Evolutionary conservation across 2,797 vertebrate species (phyloP).

Genomic region (Tokudaia muenninki): DNA sequence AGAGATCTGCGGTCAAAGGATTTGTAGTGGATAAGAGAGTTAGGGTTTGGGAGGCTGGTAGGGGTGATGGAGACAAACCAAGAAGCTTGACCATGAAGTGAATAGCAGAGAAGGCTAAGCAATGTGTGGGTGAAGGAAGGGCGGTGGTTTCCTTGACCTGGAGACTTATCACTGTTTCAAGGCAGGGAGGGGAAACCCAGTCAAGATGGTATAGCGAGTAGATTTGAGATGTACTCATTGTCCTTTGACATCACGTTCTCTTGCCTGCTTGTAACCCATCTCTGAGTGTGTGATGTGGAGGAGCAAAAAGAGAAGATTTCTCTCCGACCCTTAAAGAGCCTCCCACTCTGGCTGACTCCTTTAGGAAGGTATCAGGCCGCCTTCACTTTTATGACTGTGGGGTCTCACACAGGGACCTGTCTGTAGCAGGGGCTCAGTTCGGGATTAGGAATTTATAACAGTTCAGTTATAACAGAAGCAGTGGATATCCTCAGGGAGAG

Average conservation of each 20-base stretch:
- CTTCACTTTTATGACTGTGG: not conserved
- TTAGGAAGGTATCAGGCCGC: not conserved
- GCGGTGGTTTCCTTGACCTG: not conserved
- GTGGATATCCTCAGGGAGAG: not conserved
- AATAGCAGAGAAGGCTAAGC: not conserved
- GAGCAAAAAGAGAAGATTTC: rapidly evolving
- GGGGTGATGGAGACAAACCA: not conserved
- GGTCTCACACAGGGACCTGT: not conserved
- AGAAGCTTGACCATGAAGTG: not conserved
- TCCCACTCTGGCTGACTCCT: not conserved
- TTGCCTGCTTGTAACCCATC: not conserved
- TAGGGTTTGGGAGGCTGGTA: rapidly evolving
- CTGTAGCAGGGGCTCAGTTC: not conserved
- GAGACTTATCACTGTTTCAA: not conserved
- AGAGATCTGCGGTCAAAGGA: not conserved
- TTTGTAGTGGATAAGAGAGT: not conserved
- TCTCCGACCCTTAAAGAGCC: not conserved
- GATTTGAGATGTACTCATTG: not conserved
- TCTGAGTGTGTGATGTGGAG: no score
- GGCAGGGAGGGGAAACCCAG: not conserved
- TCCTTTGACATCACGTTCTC: no score
- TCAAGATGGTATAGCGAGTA: not conserved
- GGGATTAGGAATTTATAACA: not conserved
- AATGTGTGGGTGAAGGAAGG: not conserved
- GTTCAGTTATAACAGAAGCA: not conserved